phyloP scores from a whole-genome alignment of 2,797 vertebrate genomes.

The Scolopax rusticola region DNA sequence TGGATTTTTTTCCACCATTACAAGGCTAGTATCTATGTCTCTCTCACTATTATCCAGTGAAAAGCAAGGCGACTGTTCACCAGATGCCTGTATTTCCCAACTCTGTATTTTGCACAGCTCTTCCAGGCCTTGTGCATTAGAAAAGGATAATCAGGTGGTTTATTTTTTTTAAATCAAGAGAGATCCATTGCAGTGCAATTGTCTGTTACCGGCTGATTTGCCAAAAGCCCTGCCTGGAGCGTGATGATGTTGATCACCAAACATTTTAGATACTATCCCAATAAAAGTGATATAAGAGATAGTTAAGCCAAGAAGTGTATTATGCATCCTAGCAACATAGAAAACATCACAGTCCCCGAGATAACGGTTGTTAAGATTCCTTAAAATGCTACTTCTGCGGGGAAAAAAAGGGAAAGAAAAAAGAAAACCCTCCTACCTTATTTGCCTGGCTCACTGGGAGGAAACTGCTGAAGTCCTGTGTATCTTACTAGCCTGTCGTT shows the following conservation, averaged over 20 bases:
- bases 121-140: background rate
- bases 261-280: background rate
- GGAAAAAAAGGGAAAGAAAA: background rate
- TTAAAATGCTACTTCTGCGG: background rate
- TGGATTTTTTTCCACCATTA: background rate
- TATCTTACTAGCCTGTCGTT: background rate
- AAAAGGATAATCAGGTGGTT: background rate
- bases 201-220: background rate
- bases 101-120: background rate
- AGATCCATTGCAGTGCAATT: background rate
- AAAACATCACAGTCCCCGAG: background rate
- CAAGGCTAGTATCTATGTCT: background rate
- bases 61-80: constrained; percentile 5
- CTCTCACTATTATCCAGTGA: background rate
- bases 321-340: background rate
- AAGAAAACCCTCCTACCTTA: background rate
- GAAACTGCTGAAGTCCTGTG: background rate
- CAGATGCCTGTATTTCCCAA: background rate
- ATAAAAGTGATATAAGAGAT: background rate
- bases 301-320: background rate
- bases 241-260: background rate
- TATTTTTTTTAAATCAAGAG: background rate
- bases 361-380: background rate
- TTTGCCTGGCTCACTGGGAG: background rate
- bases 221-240: background rate